phyloP scores from a whole-genome alignment of 1,140 invertebrate genomes.

The Sycophaga agraensis region DNA sequence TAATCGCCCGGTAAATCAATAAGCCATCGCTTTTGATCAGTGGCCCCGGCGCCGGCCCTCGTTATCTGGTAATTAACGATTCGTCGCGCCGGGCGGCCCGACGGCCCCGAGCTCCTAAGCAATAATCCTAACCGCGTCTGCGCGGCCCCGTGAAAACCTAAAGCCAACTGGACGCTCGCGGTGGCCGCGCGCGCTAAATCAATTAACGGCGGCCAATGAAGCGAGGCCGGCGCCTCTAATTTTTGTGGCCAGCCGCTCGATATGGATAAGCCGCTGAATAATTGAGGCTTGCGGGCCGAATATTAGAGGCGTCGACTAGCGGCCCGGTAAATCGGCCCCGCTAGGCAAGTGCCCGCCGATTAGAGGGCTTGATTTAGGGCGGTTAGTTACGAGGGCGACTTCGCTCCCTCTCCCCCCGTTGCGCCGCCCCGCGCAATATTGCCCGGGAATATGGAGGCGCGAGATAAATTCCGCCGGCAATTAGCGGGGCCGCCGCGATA shows the following conservation, averaged over 20 bases:
- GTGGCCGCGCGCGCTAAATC: not conserved
- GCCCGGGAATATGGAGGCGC: conserved; percentile 36
- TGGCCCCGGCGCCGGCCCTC: too few species aligned
- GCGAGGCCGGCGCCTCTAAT: not conserved
- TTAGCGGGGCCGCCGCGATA: conserved; percentile 47
- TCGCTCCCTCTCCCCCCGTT: too few species aligned
- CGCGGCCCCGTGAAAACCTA: too few species aligned
- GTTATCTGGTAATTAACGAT: too few species aligned
- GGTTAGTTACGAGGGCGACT: conserved; percentile 40
- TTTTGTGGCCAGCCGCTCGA: not conserved
- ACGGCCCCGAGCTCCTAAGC: too few species aligned
- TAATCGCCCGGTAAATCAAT: too few species aligned
- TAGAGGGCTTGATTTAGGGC: conserved; percentile 44
- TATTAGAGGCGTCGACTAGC: conserved; percentile 8
- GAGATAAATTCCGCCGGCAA: conserved; percentile 46
- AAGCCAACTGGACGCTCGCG: too few species aligned
- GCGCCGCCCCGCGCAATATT: too few species aligned
- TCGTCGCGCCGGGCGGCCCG: too few species aligned
- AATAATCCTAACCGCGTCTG: too few species aligned
- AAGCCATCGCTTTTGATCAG: too few species aligned
- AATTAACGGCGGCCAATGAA: not conserved
- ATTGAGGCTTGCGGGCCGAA: conserved; percentile 1
- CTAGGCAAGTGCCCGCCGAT: conserved; percentile 30
- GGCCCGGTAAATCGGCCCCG: too few species aligned
- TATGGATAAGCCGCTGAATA: conserved; percentile 19